phyloP scores from a whole-genome alignment of 1,140 invertebrate species.

The Pollicipes pollicipes region DNA sequence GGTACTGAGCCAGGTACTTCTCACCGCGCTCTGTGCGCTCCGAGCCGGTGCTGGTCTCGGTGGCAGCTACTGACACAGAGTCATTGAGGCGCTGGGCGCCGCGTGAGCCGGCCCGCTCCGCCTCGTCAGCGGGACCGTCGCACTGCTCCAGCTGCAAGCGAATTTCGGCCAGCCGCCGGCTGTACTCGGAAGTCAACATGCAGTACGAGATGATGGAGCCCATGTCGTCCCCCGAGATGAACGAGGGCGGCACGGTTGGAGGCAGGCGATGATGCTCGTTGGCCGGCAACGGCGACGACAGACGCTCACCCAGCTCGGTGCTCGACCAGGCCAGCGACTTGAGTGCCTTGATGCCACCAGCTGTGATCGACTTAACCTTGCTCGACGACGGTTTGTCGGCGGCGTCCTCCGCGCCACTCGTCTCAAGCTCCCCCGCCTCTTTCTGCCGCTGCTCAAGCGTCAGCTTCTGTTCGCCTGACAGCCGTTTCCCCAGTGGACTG shows the following conservation, averaged over 20 bases:
- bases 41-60: neutral
- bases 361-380: slow-evolving; percentile 1
- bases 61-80: neutral
- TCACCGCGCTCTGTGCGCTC: slow-evolving; percentile 13
- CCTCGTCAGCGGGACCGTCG: neutral
- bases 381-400: neutral
- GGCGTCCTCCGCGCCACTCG: neutral
- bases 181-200: neutral
- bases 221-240: neutral
- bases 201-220: slow-evolving; percentile 1
- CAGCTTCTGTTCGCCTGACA: neutral
- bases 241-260: neutral
- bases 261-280: neutral
- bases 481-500: neutral
- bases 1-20: slow-evolving; percentile 20
- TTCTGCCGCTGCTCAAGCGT: neutral
- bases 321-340: neutral
- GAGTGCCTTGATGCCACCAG: neutral
- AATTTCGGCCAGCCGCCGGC: neutral
- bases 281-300: neutral
- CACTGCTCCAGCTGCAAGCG: neutral
- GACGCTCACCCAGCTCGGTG: neutral
- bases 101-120: no score
- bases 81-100: neutral
- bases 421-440: neutral